Conservation (phyloP, 2,797 vertebrate species). For the Epinephelus coioides region DNA sequence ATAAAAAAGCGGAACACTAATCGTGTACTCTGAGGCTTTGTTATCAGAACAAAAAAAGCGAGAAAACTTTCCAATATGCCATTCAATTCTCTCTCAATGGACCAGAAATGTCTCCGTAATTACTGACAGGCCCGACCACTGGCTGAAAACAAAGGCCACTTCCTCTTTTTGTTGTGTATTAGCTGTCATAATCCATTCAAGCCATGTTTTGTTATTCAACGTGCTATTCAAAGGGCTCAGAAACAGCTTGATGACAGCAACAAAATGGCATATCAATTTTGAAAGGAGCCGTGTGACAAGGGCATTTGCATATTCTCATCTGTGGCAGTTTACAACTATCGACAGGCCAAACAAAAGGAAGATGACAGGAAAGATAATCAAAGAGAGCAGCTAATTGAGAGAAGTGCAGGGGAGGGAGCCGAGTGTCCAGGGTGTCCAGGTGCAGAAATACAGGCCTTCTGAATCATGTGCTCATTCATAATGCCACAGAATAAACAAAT, state of each 20-base stretch:
- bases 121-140: background rate
- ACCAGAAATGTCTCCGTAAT: conserved; percentile 44
- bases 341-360: conserved; percentile 66
- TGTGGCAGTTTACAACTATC: conserved; percentile 50
- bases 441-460: conserved; percentile 68
- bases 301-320: conserved; percentile 75
- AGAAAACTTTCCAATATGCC: background rate
- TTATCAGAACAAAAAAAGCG: background rate
- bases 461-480: conserved; percentile 48
- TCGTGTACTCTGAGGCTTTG: conserved; percentile 12
- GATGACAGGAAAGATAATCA: conserved; percentile 79
- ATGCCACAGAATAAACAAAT: conserved; percentile 48
- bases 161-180: conserved; percentile 44
- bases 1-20: background rate
- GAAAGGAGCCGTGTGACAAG: conserved; percentile 57
- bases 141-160: conserved; percentile 54
- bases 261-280: conserved; percentile 63
- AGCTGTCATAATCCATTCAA: conserved; percentile 54
- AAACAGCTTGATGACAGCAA: conserved; percentile 68
- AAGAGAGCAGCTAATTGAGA: conserved; percentile 77
- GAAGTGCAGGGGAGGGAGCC: conserved; percentile 29
- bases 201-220: conserved; percentile 64
- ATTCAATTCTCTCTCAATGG: conserved; percentile 22
- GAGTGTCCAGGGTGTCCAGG: conserved; percentile 70
- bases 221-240: conserved; percentile 60